These are phyloP conservation scores for Aptenodytes patagonicus DNA, from an alignment of 2,113 vertebrate species.

Conservation along the genomic window DNA sequence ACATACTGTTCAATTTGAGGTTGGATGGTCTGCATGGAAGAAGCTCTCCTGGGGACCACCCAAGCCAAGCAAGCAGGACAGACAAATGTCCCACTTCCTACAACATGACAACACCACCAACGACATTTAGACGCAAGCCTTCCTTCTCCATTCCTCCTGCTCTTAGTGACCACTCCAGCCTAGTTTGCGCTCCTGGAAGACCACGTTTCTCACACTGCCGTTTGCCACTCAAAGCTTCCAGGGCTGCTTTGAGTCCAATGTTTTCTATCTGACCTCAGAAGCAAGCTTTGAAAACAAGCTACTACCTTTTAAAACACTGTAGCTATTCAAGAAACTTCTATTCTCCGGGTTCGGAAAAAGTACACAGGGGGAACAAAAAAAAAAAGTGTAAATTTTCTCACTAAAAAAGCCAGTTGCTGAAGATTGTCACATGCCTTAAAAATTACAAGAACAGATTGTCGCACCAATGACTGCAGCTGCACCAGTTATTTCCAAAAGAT, in stretches of 20 bases:
- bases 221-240: not conserved
- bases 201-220: accelerated
- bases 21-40: not conserved
- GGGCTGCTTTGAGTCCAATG: not conserved
- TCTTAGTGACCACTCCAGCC: not conserved
- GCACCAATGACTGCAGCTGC: not conserved
- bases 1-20: not conserved
- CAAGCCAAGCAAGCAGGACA: not conserved
- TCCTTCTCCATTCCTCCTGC: not conserved
- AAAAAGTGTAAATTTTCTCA: not conserved
- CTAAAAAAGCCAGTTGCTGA: not conserved
- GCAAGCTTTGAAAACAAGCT: not conserved
- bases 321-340: not conserved
- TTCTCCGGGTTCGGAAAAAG: not conserved
- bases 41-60: not conserved
- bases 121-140: not conserved
- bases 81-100: not conserved
- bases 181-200: not conserved
- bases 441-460: not conserved
- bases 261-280: not conserved
- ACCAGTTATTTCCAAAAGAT: not conserved
- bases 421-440: not conserved
- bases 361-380: not conserved
- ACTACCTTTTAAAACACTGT: not conserved
- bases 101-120: not conserved